Conservation (phyloP, 2,113 vertebrate genomes). For the Apodemus sylvaticus region DNA sequence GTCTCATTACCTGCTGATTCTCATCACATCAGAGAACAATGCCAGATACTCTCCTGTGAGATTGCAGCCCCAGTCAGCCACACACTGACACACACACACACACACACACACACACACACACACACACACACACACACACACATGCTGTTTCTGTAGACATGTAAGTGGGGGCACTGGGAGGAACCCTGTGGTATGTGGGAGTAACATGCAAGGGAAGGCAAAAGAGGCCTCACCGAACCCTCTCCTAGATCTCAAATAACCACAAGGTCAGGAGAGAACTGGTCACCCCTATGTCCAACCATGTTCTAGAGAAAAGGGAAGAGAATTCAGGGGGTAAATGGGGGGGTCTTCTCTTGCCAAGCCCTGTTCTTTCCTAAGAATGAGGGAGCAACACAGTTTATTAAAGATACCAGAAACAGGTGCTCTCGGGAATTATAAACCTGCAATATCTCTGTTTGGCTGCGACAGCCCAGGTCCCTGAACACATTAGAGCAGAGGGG, state of each 20-base stretch:
- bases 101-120: too few relatives aligned
- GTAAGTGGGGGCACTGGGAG: rapidly evolving
- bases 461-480: rapidly evolving
- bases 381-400: rapidly evolving
- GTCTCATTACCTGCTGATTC: not conserved
- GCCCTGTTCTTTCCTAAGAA: not conserved
- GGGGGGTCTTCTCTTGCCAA: not conserved
- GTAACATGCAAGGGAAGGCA: rapidly evolving
- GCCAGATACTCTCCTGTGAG: not conserved
- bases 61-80: too few relatives aligned
- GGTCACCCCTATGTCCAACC: rapidly evolving
- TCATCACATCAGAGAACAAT: not conserved
- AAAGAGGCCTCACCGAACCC: rapidly evolving
- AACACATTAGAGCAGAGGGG: rapidly evolving
- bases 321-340: not conserved
- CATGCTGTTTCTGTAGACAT: rapidly evolving
- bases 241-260: rapidly evolving
- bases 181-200: too few relatives aligned
- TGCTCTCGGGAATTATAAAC: rapidly evolving
- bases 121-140: not conserved
- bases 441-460: rapidly evolving
- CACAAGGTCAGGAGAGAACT: too few relatives aligned
- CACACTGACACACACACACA: too few relatives aligned
- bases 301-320: rapidly evolving
- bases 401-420: too few relatives aligned